A percentile compares a stretch with the other conserved stretches of the same genome.
These are phyloP conservation scores for Arenicola marina DNA, from an alignment of 2,888 invertebrate genomes.

Conservation along the genomic window DNA sequence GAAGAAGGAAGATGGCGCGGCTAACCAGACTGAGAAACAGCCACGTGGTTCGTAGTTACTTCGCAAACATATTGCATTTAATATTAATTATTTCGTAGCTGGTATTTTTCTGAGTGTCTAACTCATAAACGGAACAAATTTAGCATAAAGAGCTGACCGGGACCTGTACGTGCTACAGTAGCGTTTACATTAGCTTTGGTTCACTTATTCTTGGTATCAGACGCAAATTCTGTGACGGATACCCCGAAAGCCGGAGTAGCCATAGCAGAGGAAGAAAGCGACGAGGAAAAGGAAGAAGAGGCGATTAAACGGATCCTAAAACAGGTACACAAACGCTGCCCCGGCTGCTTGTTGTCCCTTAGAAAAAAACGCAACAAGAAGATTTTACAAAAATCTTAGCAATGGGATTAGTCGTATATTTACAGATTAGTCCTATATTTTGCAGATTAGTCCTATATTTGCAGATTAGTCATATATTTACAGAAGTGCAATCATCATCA, in stretches of 20 bases:
- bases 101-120: neutral
- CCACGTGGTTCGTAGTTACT: too few relatives aligned
- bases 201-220: neutral
- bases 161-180: too few relatives aligned
- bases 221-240: neutral
- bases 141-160: too few relatives aligned
- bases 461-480: neutral
- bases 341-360: too few relatives aligned
- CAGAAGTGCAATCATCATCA: too few relatives aligned
- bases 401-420: too few relatives aligned
- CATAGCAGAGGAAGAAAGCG: neutral
- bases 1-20: neutral
- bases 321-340: conserved; percentile 6
- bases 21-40: too few relatives aligned
- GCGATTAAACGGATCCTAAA: conserved; percentile 17
- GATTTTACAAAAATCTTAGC: too few relatives aligned
- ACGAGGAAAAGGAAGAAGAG: conserved; percentile 28
- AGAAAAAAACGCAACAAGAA: too few relatives aligned
- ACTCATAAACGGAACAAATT: too few relatives aligned
- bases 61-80: neutral
- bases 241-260: neutral
- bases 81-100: neutral
- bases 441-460: neutral
- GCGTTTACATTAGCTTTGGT: neutral
- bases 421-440: neutral